These are phyloP conservation scores for Felis chaus DNA, from an alignment of 2,113 vertebrate genomes.

Conservation along the genomic window DNA sequence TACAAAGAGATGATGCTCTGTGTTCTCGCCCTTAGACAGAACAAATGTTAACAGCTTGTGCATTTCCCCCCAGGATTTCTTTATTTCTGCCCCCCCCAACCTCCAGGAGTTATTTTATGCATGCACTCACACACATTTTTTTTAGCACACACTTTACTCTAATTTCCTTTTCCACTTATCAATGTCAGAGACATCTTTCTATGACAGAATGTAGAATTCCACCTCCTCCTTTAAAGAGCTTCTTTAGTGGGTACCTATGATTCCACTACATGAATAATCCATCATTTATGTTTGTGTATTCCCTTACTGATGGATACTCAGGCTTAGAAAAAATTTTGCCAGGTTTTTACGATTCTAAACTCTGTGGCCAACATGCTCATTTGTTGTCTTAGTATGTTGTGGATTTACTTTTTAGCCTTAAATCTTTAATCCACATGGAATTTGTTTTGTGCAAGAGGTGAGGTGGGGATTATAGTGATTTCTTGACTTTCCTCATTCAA, in stretches of 20 bases:
- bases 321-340: background rate
- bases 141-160: background rate
- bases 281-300: background rate
- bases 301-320: background rate
- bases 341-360: background rate
- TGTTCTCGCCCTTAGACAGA: background rate
- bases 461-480: slow-evolving; percentile 50
- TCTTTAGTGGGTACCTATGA: background rate
- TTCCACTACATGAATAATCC: background rate
- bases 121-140: background rate
- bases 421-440: slow-evolving; percentile 48
- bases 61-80: background rate
- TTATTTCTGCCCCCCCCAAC: background rate
- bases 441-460: slow-evolving; percentile 51
- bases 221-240: background rate
- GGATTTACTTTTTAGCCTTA: slow-evolving; percentile 48
- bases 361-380: background rate
- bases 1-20: background rate
- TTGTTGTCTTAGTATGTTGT: slow-evolving; percentile 13
- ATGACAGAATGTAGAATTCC: background rate
- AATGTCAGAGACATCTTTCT: background rate
- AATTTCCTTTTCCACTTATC: background rate
- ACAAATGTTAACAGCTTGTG: background rate
- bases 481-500: slow-evolving; percentile 54
- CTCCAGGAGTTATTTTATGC: background rate